Evolutionary conservation across 2,797 vertebrate species (phyloP).

Genomic region (Lithobates pipiens): DNA sequence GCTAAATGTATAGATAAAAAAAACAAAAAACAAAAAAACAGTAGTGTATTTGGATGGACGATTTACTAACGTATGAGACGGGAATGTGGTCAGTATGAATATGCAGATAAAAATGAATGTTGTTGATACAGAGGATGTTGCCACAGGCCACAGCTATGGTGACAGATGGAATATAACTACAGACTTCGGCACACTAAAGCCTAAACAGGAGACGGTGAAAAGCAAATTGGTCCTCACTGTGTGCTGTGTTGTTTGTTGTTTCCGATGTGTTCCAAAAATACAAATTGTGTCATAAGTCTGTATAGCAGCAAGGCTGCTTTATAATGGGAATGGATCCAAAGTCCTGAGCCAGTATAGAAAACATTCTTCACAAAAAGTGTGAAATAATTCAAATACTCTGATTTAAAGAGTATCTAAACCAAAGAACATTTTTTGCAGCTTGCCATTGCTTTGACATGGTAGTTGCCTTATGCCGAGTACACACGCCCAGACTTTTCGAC

Average conservation of each 20-base stretch:
- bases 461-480: too few relatives aligned
- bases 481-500: too few relatives aligned
- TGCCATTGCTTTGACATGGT: too few relatives aligned
- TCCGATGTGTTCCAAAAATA: constrained; percentile 1
- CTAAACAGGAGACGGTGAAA: constrained; percentile 33
- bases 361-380: neutral
- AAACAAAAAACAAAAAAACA: neutral
- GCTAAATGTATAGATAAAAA: constrained; percentile 23
- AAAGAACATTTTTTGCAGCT: too few relatives aligned
- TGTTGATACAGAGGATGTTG: constrained; percentile 12
- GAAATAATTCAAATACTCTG: neutral
- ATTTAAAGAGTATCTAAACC: neutral
- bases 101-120: constrained; percentile 32
- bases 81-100: neutral
- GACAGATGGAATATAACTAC: constrained; percentile 52
- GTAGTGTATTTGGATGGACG: constrained; percentile 27
- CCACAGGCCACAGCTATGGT: constrained; percentile 28
- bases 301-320: neutral
- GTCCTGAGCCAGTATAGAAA: neutral
- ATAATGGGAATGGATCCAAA: neutral
- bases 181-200: neutral
- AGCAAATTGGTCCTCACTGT: neutral
- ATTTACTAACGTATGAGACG: constrained; percentile 31
- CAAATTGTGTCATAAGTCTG: constrained; percentile 4
- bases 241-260: neutral